phyloP scores from a whole-genome alignment of 1,140 invertebrate species.

The Leptonema lineaticorne region DNA sequence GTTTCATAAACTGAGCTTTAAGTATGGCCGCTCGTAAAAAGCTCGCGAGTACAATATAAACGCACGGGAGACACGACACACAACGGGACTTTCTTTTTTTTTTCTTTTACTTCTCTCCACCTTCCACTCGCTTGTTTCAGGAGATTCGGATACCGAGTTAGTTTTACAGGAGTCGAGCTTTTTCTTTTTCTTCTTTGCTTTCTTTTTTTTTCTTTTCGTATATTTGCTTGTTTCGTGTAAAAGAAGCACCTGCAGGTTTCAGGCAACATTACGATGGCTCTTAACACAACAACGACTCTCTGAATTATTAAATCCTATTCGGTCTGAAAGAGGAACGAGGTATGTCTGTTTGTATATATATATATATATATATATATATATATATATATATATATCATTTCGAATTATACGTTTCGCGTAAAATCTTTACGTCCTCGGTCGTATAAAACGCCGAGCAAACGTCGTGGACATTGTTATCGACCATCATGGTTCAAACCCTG shows the following conservation, averaged over 20 bases:
- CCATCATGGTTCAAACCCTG: conserved; percentile 26
- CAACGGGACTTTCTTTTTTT: not conserved
- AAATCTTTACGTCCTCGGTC: conserved; percentile 33
- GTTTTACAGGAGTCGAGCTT: no score
- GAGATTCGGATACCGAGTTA: no score
- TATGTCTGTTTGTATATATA: no score
- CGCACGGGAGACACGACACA: conserved; percentile 3
- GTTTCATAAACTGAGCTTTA: conserved; percentile 24
- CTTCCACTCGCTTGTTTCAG: not conserved
- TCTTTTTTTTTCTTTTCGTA: not conserved
- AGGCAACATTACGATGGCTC: conserved; percentile 6
- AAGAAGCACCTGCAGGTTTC: not conserved
- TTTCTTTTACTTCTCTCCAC: not conserved
- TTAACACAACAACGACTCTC: conserved; percentile 10
- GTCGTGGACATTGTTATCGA: conserved; percentile 38
- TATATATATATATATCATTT: no score
- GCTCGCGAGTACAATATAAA: conserved; percentile 14
- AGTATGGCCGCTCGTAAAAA: conserved; percentile 21
- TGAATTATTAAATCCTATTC: conserved; percentile 25
- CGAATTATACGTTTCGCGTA: conserved; percentile 26
- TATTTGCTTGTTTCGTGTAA: not conserved
- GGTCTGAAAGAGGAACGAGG: no score
- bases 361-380: no score
- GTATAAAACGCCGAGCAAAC: conserved; percentile 11
- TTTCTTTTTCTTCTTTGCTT: not conserved